Base-by-base conservation (phyloP, 2,888 invertebrate genomes). In the Drosophila testacea region DNA sequence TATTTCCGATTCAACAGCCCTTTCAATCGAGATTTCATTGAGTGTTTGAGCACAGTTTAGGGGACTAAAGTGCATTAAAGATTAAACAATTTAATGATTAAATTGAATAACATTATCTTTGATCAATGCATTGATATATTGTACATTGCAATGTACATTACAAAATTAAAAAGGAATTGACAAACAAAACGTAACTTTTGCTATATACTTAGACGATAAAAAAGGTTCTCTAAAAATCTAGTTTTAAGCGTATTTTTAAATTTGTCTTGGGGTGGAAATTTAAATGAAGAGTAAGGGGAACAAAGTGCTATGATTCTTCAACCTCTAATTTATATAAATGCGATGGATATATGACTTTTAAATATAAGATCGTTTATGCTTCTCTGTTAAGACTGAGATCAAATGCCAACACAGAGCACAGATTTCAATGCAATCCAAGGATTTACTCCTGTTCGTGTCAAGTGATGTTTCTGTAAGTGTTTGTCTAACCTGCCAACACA, bases 381-480 rank as follows among this genome's bases (percentile, higher is more conserved):
- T 16, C 6, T 4, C 27, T 10, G 9, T 38, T 38, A 6, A 11
- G 7, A 3, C 22, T 10, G 32, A 0, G 22, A 1, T 1, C 11
- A 67, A 63, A 74, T 75, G 38, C 61, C 60, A 60, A 7, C 55
- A 69, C 47, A 55, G 28, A 22, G 38, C 28, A 16, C 34, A 27
- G 34, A 51, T 44, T 51, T 13, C 48, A 13, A 34, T 50, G 48
- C 46, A 59, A 56, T 22, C 34, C 32, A 34, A 57, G 55, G 16
- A 60, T 56, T 44, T 47, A 36, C 22, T 38, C 4, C 36, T 38
- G 77, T 72, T 39, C 75, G 67, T 77, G 75, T 77, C 73, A 77
- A 77, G 75, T 73, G 73, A 27, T 59, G 46, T 36, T 44, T 46
- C 38, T 34, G 63, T 65, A 61, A 52, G 52, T 74, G 54, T 59